A percentile compares a stretch with the other conserved stretches of the same genome.
Evolutionary conservation across 2,888 invertebrate genomes (phyloP).

Genomic region (Gasteruption jaculator): DNA sequence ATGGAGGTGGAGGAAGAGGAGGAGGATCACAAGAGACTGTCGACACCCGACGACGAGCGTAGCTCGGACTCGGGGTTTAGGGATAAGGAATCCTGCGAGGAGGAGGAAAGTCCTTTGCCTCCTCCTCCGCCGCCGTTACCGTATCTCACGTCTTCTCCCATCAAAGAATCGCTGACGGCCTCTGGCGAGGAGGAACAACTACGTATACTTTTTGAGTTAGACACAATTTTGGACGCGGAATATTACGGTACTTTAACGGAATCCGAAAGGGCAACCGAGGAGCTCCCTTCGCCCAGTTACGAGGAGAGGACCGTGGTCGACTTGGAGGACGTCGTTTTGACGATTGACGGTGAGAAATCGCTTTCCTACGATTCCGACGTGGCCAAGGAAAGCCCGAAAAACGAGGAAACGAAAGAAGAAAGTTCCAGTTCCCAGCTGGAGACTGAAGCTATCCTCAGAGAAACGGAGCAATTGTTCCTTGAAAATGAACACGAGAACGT

Average conservation of each 20-base stretch:
- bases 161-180: slow-evolving; percentile 22
- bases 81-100: slow-evolving; percentile 51
- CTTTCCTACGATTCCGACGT: no score
- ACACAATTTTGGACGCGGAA: slow-evolving; percentile 46
- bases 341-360: slow-evolving; percentile 11
- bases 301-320: slow-evolving; percentile 18
- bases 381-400: slow-evolving; percentile 1
- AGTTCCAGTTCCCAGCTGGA: not conserved
- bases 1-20: slow-evolving; percentile 45
- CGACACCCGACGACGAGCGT: slow-evolving; percentile 53
- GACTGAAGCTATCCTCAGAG: no score
- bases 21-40: slow-evolving; percentile 49
- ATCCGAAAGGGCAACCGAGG: slow-evolving; percentile 26
- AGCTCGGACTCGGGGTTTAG: slow-evolving; percentile 54
- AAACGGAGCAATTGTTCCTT: no score
- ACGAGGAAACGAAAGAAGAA: not conserved
- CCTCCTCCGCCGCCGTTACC: slow-evolving; percentile 23
- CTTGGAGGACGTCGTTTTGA: slow-evolving; percentile 10
- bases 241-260: slow-evolving; percentile 36
- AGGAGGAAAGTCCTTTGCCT: slow-evolving; percentile 42
- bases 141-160: slow-evolving; percentile 12
- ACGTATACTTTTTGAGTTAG: slow-evolving; percentile 42
- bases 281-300: slow-evolving; percentile 12
- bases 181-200: slow-evolving; percentile 44
- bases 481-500: slow-evolving; percentile 26